A percentile compares a stretch with the other conserved stretches of the same genome.
Evolutionary conservation across 2,113 vertebrate species (phyloP).

Genomic region (Toxostoma redivivum): DNA sequence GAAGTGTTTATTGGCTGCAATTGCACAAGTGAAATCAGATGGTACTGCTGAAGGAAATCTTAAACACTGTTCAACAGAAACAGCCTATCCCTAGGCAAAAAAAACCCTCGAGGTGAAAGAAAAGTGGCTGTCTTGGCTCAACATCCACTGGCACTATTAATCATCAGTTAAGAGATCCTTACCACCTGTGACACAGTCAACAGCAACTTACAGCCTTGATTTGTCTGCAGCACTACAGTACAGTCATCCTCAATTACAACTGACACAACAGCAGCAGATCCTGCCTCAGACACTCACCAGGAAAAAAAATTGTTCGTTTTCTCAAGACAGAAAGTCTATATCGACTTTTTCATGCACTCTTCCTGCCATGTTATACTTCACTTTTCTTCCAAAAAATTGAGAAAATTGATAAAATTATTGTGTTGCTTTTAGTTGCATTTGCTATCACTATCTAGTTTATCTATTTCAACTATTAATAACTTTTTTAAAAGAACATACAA

Average conservation of each 20-base stretch:
- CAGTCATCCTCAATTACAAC: not conserved
- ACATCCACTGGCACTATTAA: not conserved
- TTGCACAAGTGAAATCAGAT: not conserved
- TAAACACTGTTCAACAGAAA: not conserved
- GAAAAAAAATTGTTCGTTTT: not conserved
- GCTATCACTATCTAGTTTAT: not conserved
- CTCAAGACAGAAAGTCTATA: not conserved
- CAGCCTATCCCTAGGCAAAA: not conserved
- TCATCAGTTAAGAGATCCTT: not conserved
- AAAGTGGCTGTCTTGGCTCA: not conserved
- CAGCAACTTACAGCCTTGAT: slow-evolving; percentile 4
- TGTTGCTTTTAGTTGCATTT: not conserved
- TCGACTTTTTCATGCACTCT: not conserved
- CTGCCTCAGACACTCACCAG: not conserved
- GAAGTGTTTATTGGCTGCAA: not conserved
- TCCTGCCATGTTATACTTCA: not conserved
- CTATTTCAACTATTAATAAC: not conserved
- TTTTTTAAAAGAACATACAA: not conserved
- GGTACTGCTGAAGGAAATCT: not conserved
- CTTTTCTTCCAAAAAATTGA: not conserved
- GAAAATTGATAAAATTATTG: not conserved
- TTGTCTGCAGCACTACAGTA: not conserved
- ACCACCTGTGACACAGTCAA: not conserved
- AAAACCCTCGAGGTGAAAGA: not conserved
- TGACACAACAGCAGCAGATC: not conserved